Evolutionary conservation across 2,113 vertebrate species (phyloP).

Genomic region (Thunnus maccoyii): DNA sequence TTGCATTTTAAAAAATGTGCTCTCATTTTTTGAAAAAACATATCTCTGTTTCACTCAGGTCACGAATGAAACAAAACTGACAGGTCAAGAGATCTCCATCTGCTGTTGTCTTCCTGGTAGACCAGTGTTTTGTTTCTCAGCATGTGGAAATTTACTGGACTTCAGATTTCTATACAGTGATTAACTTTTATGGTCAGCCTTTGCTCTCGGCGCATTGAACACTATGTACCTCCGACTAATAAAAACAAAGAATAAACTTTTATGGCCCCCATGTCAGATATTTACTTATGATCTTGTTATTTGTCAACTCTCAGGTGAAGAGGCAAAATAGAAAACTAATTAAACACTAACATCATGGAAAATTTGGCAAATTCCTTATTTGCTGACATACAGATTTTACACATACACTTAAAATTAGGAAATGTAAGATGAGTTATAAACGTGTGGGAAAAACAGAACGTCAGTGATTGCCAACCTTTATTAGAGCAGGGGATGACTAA

Average conservation of each 20-base stretch:
- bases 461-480: background rate
- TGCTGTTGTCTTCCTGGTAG: slow-evolving; percentile 76
- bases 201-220: slow-evolving; percentile 85
- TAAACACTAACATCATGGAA: slow-evolving; percentile 84
- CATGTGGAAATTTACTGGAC: slow-evolving; percentile 89
- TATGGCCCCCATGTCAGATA: slow-evolving; percentile 83
- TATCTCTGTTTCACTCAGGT: slow-evolving; percentile 27
- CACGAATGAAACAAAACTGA: slow-evolving; percentile 48
- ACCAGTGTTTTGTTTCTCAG: slow-evolving; percentile 76
- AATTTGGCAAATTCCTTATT: slow-evolving; percentile 72
- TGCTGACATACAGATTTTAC: slow-evolving; percentile 16
- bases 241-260: slow-evolving; percentile 89
- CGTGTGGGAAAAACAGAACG: background rate
- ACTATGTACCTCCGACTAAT: slow-evolving; percentile 85
- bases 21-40: background rate
- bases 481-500: background rate
- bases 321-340: slow-evolving; percentile 79
- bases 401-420: slow-evolving; percentile 1
- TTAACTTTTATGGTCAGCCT: slow-evolving; percentile 89
- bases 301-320: slow-evolving; percentile 82
- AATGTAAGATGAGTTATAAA: background rate
- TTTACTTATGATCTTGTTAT: slow-evolving; percentile 86
- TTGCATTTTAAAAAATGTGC: slow-evolving; percentile 4
- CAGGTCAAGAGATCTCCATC: slow-evolving; percentile 55
- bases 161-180: slow-evolving; percentile 88